Base-by-base conservation (phyloP, 1,140 invertebrate species). In the Brachionus calyciflorus region DNA sequence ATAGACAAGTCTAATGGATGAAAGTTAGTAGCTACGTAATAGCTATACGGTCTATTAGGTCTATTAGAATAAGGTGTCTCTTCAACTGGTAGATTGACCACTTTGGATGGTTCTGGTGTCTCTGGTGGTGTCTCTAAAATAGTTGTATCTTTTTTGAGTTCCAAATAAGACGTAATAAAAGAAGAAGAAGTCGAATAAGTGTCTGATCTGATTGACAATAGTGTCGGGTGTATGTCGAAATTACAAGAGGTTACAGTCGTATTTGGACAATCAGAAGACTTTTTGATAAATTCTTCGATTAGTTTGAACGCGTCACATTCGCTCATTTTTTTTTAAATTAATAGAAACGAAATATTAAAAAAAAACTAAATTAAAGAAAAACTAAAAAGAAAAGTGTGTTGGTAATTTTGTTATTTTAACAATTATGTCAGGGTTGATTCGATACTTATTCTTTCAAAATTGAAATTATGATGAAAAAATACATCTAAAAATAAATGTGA, bases 21-120 rank as follows among this genome's bases (percentile, higher is more conserved):
- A 55, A 73, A 73, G 33, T 73, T 49, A 7, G 69, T 73, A 21
- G 69, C 69, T 41, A 73, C 51, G 24, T 73, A 73, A 40, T 73
- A 73, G 12, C 69, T 73, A 24, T 73, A 73, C 0, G 69, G 69
- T 26, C 69, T 30, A 12, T 49, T 73, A 0, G 69, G 46, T 30
- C 30, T 49, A 5, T 26, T 0, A 19, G 24, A 28, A 7, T 48
- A n/a, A 37, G 33, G 33, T 37, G 33, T 44, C 1, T 60, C 55
- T 60, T 60, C n/a, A 4, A 9, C 4, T 9, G 33, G 40, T 9
- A 65, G 44, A 24, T 65, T 37, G 9, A 44, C 44, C 6, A 37
- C 12, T 41, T 65, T 65, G 21, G 24, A 24, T 65, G 24, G 55
- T 60, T 65, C 60, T 10, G 60, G 60, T 17, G 60, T 65, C 60